phyloP scores from a whole-genome alignment of 2,113 vertebrate genomes.

The Bungarus multicinctus region DNA sequence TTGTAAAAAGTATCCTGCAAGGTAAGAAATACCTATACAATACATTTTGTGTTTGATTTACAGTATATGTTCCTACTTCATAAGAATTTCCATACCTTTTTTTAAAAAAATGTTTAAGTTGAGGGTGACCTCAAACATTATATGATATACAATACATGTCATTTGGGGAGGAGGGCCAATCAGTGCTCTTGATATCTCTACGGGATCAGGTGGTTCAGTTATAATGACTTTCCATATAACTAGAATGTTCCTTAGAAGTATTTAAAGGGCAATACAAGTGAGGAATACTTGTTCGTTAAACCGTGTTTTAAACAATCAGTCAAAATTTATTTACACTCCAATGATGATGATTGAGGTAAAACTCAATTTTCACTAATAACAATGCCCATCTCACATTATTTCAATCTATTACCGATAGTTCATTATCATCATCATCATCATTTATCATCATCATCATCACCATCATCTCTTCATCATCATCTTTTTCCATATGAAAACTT shows the following conservation, averaged over 20 bases:
- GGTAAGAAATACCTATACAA: slow-evolving; percentile 70
- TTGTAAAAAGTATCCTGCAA: slow-evolving; percentile 84
- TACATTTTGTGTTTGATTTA: background rate
- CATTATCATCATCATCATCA: background rate
- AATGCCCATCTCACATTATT: background rate
- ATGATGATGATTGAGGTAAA: background rate
- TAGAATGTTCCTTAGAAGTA: no score
- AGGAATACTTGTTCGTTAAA: background rate
- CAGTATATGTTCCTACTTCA: background rate
- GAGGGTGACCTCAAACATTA: background rate
- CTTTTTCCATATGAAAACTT: background rate
- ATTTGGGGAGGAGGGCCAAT: background rate
- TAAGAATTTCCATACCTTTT: rapidly evolving
- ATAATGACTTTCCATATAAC: background rate
- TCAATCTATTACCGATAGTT: background rate
- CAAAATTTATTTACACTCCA: background rate
- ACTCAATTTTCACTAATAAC: background rate
- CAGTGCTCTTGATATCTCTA: background rate
- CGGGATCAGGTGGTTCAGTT: background rate
- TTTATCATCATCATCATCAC: background rate
- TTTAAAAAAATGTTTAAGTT: background rate
- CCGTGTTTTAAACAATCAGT: background rate
- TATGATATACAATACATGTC: background rate
- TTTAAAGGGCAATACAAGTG: background rate
- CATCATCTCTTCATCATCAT: background rate